These are phyloP conservation scores for Eudemis profundana DNA, from an alignment of 2,888 invertebrate species.

Conservation along the genomic window DNA sequence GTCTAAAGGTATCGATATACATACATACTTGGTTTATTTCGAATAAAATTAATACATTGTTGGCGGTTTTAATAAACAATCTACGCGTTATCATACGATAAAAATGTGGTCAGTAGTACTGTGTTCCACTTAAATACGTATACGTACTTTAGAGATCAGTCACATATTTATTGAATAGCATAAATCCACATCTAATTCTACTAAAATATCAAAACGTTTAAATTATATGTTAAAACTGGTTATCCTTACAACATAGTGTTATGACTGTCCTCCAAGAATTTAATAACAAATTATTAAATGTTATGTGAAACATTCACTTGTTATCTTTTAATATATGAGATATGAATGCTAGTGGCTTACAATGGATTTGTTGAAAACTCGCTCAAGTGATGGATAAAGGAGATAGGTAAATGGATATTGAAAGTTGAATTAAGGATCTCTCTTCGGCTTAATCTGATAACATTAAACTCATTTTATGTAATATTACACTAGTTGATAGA, in stretches of 20 bases:
- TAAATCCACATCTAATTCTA: too few species aligned
- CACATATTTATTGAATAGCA: too few species aligned
- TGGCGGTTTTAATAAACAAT: too few species aligned
- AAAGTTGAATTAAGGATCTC: neutral
- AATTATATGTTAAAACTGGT: neutral
- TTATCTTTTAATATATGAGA: slow-evolving; percentile 31
- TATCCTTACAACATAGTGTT: neutral
- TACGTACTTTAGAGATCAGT: too few species aligned
- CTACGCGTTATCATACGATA: neutral
- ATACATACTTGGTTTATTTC: too few species aligned
- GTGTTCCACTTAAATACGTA: neutral
- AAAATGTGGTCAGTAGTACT: slow-evolving; percentile 8
- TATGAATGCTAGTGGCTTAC: slow-evolving; percentile 12
- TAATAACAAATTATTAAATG: neutral
- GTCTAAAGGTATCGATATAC: too few species aligned
- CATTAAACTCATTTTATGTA: neutral
- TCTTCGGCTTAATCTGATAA: neutral
- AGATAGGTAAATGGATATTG: slow-evolving; percentile 24
- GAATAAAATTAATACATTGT: neutral
- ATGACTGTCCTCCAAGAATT: neutral
- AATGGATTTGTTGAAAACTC: slow-evolving; percentile 19
- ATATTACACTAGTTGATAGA: neutral
- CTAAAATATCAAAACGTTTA: neutral
- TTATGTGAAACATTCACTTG: slow-evolving; percentile 13
- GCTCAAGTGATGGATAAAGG: slow-evolving; percentile 5